Conservation (phyloP, 2,888 invertebrate genomes). For the Adineta ricciae region DNA sequence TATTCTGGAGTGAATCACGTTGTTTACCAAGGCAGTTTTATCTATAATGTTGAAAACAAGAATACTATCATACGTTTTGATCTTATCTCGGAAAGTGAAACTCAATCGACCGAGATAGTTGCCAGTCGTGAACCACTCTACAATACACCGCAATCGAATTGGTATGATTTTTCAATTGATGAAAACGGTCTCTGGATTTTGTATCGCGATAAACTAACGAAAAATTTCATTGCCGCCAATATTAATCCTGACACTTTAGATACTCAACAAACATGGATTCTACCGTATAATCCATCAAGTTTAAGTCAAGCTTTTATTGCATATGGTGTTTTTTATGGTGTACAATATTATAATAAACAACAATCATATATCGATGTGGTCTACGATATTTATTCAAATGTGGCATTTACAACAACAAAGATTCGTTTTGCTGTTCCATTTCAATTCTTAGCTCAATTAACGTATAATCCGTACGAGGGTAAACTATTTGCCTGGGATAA, state of each 20-base stretch:
- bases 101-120: background rate
- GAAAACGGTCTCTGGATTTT: constrained; percentile 94
- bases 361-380: constrained; percentile 24
- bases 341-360: constrained; percentile 30
- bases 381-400: constrained; percentile 31
- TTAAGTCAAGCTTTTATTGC: constrained; percentile 27
- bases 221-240: constrained; percentile 29
- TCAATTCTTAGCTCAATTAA: constrained; percentile 27
- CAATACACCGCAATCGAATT: constrained; percentile 37
- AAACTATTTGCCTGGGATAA: constrained; percentile 33
- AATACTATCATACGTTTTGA: constrained; percentile 23
- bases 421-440: constrained; percentile 29
- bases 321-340: constrained; percentile 29
- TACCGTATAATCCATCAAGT: constrained; percentile 24
- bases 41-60: constrained; percentile 58
- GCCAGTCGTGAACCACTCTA: constrained; percentile 34
- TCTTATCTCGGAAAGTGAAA: background rate
- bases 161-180: constrained; percentile 78
- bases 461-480: constrained; percentile 33
- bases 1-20: constrained; percentile 83
- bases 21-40: constrained; percentile 86
- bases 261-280: constrained; percentile 25
- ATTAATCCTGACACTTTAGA: constrained; percentile 29
- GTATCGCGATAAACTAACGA: constrained; percentile 52
- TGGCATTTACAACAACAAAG: constrained; percentile 20